These are phyloP conservation scores for Drosophila baimaii DNA, from an alignment of 1,140 invertebrate genomes.

Conservation along the genomic window DNA sequence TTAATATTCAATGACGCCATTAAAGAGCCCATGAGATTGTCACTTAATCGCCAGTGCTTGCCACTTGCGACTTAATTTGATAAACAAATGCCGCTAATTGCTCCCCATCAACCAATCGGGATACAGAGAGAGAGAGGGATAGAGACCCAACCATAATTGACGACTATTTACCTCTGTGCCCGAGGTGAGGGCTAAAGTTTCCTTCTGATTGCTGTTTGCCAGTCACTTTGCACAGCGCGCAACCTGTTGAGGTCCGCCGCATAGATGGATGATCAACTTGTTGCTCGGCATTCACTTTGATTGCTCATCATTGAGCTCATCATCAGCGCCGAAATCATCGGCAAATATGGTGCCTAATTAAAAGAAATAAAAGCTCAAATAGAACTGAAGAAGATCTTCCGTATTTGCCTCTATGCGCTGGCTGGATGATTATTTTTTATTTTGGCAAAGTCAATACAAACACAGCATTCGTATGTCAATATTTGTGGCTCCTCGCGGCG, in stretches of 20 bases:
- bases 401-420: conserved; percentile 59
- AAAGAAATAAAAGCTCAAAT: conserved; percentile 43
- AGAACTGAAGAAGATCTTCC: conserved; percentile 64
- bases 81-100: conserved; percentile 76
- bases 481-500: conserved; percentile 37
- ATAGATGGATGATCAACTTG: conserved; percentile 58
- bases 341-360: conserved; percentile 75
- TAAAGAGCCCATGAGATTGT: conserved; percentile 64
- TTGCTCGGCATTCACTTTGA: conserved; percentile 56
- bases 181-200: conserved; percentile 40
- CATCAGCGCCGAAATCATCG: conserved; percentile 37
- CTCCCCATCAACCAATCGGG: conserved; percentile 32
- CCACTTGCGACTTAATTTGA: conserved; percentile 29
- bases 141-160: conserved; percentile 56
- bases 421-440: conserved; percentile 48
- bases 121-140: no score
- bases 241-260: conserved; percentile 19
- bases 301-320: conserved; percentile 64
- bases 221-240: conserved; percentile 59
- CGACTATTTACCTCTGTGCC: conserved; percentile 49
- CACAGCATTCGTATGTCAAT: conserved; percentile 56
- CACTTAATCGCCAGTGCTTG: conserved; percentile 52
- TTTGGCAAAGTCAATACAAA: conserved; percentile 46
- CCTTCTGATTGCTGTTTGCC: conserved; percentile 71
- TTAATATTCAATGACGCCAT: conserved; percentile 51